phyloP scores from a whole-genome alignment of 1,140 invertebrate genomes.

The Telenomus remus region DNA sequence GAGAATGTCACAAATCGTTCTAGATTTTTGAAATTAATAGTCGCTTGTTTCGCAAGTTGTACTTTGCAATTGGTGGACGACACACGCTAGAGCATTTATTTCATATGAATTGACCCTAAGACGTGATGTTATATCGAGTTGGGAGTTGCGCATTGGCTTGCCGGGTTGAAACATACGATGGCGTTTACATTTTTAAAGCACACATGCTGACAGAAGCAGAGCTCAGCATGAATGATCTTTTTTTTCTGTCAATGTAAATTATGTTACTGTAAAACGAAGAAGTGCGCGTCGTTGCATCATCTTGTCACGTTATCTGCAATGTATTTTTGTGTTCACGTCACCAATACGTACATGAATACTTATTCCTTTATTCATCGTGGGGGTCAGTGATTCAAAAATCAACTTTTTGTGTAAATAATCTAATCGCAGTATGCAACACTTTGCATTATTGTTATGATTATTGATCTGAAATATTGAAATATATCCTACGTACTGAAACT shows the following conservation, averaged over 20 bases:
- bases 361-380: conserved; percentile 21
- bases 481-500: conserved; percentile 40
- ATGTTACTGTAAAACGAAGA: conserved; percentile 6
- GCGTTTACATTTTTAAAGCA: conserved; percentile 37
- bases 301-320: conserved; percentile 37
- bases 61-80: conserved; percentile 16
- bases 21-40: conserved; percentile 22
- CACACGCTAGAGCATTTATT: conserved; percentile 36
- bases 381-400: conserved; percentile 44
- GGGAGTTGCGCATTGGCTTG: conserved; percentile 11
- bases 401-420: conserved; percentile 50
- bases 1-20: background rate
- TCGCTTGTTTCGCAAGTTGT: background rate
- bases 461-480: conserved; percentile 44
- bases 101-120: conserved; percentile 45
- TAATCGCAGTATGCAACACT: conserved; percentile 46
- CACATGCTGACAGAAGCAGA: conserved; percentile 9
- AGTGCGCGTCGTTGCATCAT: conserved; percentile 30
- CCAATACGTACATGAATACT: conserved; percentile 15
- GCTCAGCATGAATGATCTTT: conserved; percentile 7
- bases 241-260: conserved; percentile 14
- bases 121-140: conserved; percentile 8
- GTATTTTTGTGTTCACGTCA: conserved; percentile 23
- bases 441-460: conserved; percentile 53
- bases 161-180: conserved; percentile 5